These are phyloP conservation scores for Craterocephalus amniculus DNA, from an alignment of 2,797 vertebrate genomes.

Conservation along the genomic window DNA sequence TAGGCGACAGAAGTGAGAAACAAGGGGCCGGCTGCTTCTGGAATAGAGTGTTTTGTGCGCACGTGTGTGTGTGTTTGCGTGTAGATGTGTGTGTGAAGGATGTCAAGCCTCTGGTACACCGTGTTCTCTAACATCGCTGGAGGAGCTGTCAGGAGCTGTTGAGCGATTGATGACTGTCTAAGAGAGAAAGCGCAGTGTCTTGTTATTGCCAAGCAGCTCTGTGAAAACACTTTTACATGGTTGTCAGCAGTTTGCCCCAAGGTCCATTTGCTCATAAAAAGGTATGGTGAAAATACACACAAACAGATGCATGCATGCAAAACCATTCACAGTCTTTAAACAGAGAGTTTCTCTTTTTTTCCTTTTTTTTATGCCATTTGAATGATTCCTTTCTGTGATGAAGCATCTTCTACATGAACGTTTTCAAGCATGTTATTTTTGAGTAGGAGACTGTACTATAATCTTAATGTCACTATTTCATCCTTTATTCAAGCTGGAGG, in stretches of 20 bases:
- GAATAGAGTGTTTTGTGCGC: conserved; percentile 12
- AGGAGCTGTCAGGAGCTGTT: conserved; percentile 64
- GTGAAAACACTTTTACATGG: conserved; percentile 43
- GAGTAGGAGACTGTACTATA: background rate
- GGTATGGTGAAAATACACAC: conserved; percentile 27
- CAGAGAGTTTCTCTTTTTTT: background rate
- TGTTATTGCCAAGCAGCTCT: conserved; percentile 53
- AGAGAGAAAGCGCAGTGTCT: conserved; percentile 49
- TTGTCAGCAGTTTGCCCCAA: conserved; percentile 35
- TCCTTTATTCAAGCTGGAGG: background rate
- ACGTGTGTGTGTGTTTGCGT: conserved; percentile 14
- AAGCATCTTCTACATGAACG: background rate
- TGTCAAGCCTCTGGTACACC: conserved; percentile 51
- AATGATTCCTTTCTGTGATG: background rate
- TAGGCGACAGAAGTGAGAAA: conserved; percentile 25
- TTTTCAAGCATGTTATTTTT: background rate
- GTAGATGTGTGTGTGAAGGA: conserved; percentile 14
- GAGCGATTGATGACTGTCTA: conserved; percentile 71
- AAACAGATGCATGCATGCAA: conserved; percentile 5
- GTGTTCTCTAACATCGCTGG: conserved; percentile 57
- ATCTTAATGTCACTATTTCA: background rate
- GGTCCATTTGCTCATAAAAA: conserved; percentile 40
- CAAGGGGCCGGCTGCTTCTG: conserved; percentile 22
- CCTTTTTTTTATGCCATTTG: background rate
- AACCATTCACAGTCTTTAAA: too few species aligned